These are phyloP conservation scores for Centruroides vittatus DNA, from an alignment of 1,140 invertebrate species.

Conservation along the genomic window DNA sequence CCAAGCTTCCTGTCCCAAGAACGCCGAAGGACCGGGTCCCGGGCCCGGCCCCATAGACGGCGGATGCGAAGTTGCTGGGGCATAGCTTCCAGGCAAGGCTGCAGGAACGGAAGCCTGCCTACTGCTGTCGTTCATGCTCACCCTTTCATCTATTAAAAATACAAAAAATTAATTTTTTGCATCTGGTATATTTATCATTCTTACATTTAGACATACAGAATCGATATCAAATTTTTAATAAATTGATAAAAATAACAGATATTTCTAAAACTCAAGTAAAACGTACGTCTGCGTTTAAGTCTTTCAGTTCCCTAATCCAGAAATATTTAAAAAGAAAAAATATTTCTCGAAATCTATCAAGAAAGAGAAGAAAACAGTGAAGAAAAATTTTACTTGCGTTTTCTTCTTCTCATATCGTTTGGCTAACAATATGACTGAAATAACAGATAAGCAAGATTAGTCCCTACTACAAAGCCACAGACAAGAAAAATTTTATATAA, in stretches of 20 bases:
- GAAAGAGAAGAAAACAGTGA: background rate
- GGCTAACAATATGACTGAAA: no score
- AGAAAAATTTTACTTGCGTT: no score
- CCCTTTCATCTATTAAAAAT: conserved; percentile 1
- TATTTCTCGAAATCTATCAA: background rate
- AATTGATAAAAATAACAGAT: no score
- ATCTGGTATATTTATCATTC: no score
- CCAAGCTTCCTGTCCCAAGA: conserved; percentile 11
- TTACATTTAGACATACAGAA: no score
- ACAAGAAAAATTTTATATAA: no score
- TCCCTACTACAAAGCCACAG: no score
- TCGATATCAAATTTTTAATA: no score
- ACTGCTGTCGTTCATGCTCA: conserved; percentile 14
- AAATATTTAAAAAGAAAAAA: background rate
- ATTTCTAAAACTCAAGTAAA: no score
- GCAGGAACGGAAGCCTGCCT: conserved; percentile 9
- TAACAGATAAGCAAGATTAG: no score
- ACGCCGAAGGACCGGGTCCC: conserved; percentile 5
- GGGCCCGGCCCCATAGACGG: conserved; percentile 1
- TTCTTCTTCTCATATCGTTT: no score
- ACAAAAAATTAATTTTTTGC: background rate
- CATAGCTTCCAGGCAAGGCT: conserved; percentile 12
- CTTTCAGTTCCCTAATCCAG: background rate
- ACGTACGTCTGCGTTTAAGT: no score
- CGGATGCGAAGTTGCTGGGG: background rate